Evolutionary conservation across 2,113 vertebrate genomes (phyloP).

Genomic region (Pampusana beccarii): DNA sequence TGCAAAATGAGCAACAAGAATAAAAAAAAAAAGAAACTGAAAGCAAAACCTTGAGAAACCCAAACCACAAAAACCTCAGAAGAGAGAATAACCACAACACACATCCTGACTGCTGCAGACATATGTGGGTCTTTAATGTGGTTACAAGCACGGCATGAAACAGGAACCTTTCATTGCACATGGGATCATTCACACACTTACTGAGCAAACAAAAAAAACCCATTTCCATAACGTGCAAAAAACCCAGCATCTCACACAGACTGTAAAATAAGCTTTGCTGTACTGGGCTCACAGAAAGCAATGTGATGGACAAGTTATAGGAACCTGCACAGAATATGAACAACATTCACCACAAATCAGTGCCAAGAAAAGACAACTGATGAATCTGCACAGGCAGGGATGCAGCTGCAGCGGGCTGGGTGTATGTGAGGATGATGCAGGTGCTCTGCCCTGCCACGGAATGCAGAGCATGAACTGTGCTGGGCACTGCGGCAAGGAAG

Average conservation of each 20-base stretch:
- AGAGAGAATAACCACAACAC: background rate
- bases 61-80: slow-evolving; percentile 44
- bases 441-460: background rate
- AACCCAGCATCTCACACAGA: background rate
- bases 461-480: background rate
- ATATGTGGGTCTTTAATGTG: slow-evolving; percentile 17
- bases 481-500: background rate
- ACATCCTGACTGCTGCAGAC: slow-evolving; percentile 27
- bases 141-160: slow-evolving; percentile 2
- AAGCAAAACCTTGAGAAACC: slow-evolving; percentile 10
- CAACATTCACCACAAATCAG: background rate
- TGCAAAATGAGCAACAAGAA: background rate
- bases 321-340: background rate
- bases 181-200: background rate
- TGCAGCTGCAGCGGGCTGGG: background rate
- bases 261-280: background rate
- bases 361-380: background rate
- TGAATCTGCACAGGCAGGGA: background rate
- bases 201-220: background rate
- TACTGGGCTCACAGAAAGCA: background rate
- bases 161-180: background rate
- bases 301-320: background rate
- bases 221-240: background rate
- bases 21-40: background rate
- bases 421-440: background rate